A percentile compares a stretch with the other conserved stretches of the same genome.
These are phyloP conservation scores for Pangasianodon gigas DNA, from an alignment of 2,113 vertebrate genomes.

Conservation along the genomic window DNA sequence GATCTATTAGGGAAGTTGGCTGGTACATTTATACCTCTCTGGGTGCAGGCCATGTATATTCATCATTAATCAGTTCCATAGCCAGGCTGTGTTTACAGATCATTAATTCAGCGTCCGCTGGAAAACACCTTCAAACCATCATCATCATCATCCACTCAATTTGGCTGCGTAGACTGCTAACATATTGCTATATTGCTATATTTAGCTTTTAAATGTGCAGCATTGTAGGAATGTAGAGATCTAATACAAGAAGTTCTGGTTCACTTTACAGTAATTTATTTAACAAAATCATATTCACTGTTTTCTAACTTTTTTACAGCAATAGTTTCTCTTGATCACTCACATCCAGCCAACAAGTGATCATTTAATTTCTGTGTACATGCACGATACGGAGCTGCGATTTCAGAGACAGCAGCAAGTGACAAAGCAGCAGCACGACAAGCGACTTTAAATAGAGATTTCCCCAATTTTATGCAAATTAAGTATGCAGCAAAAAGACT, in stretches of 20 bases:
- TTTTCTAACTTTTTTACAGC: background rate
- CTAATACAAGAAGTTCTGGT: background rate
- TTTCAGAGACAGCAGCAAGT: no score
- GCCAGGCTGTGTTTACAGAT: constrained; percentile 10
- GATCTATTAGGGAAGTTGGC: background rate
- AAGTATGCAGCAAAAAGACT: background rate
- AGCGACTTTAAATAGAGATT: background rate
- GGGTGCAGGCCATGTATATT: constrained; percentile 6
- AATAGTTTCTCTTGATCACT: background rate
- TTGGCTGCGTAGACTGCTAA: background rate
- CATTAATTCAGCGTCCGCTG: background rate
- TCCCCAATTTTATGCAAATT: background rate
- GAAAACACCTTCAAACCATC: constrained; percentile 6
- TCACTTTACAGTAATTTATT: background rate
- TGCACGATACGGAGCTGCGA: no score
- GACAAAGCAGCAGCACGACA: no score
- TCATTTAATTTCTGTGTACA: background rate
- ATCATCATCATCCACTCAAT: background rate
- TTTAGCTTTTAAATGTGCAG: background rate
- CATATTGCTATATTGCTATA: background rate
- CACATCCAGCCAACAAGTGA: background rate
- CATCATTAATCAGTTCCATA: constrained; percentile 17
- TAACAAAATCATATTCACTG: background rate
- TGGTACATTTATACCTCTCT: background rate
- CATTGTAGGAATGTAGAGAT: background rate